A percentile compares a stretch with the other conserved stretches of the same genome.
Evolutionary conservation across 2,113 vertebrate genomes (phyloP).

Genomic region (Coryphaenoides rupestris): DNA sequence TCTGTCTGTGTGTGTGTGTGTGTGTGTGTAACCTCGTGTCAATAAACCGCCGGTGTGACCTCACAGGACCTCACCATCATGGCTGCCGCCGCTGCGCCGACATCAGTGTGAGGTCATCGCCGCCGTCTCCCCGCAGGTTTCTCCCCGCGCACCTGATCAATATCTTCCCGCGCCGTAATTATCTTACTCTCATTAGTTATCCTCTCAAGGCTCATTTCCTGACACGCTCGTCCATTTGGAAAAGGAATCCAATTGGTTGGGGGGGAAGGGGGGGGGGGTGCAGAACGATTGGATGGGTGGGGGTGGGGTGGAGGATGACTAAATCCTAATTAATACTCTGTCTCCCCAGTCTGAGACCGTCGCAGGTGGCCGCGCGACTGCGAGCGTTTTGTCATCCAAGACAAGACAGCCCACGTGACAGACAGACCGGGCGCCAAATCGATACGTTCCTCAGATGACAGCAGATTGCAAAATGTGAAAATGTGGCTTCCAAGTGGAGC

Average conservation of each 20-base stretch:
- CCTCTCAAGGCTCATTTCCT: slow-evolving; percentile 71
- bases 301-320: slow-evolving; percentile 31
- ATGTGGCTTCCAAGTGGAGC: slow-evolving; percentile 7
- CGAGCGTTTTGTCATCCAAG: slow-evolving; percentile 47
- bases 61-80: slow-evolving; percentile 9
- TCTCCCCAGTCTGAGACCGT: slow-evolving; percentile 50
- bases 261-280: slow-evolving; percentile 32
- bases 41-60: too few species aligned
- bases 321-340: slow-evolving; percentile 60
- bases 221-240: slow-evolving; percentile 39
- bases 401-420: slow-evolving; percentile 35
- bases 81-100: too few species aligned
- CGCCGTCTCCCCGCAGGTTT: slow-evolving; percentile 44
- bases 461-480: background rate
- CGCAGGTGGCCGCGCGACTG: slow-evolving; percentile 32
- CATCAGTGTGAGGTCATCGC: slow-evolving; percentile 43
- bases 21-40: too few species aligned
- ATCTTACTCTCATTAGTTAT: slow-evolving; percentile 69
- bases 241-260: slow-evolving; percentile 27
- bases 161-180: slow-evolving; percentile 68
- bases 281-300: slow-evolving; percentile 13
- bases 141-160: slow-evolving; percentile 60
- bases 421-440: too few species aligned
- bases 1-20: too few species aligned
- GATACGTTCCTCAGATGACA: too few species aligned